Base-by-base conservation (phyloP, 2,888 invertebrate genomes). In the Lottia gigantea region DNA sequence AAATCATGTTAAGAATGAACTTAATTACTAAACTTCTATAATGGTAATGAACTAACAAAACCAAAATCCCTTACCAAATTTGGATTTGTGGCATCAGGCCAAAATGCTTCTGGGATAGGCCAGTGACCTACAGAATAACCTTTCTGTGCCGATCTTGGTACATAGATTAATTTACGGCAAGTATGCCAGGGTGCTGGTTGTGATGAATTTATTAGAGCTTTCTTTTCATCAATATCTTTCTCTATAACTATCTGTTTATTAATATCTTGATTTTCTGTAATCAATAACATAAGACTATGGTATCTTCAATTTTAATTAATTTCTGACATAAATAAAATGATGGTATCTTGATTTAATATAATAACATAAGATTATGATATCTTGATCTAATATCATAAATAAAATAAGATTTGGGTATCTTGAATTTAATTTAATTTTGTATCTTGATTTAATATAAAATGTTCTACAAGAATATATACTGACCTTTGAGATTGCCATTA, bases 51-150 rank as follows among this genome's bases (percentile, higher is more conserved):
- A 31, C 6, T 31, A 31, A 3, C 31, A 31, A 31, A 23, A 63
- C 2, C 7, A 8, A 46, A 14, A n/a, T 45, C 15, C 78, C 91
- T 90, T 86, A 93, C 93, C 90, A 97, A 88, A 45, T 94, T 92
- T 0, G 94, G 93, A 70, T 95, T 94, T 82, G 93, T 94, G 0
- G 94, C 92, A 88, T 98, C 98, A 0, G 98, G 98, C 93, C 98
- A 97, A 89, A 96, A 99, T 0, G 96, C 94, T 90, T 99, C 99
- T 0, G 99, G 99, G 82, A 99, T 94, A 0, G 98, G 98, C 99
- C 99, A 99, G 90, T 96, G 97, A 47, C 98, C 97, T 67, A 94
- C 93, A 64, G 95, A 94, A 87, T 95, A 96, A 26, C 95, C 95
- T 71, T 89, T 90, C 88, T 95, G 95, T 46, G 95, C 94, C 15